Base-by-base conservation (phyloP, 92 coral and sea anemone genomes). In the Ricordea florida region DNA sequence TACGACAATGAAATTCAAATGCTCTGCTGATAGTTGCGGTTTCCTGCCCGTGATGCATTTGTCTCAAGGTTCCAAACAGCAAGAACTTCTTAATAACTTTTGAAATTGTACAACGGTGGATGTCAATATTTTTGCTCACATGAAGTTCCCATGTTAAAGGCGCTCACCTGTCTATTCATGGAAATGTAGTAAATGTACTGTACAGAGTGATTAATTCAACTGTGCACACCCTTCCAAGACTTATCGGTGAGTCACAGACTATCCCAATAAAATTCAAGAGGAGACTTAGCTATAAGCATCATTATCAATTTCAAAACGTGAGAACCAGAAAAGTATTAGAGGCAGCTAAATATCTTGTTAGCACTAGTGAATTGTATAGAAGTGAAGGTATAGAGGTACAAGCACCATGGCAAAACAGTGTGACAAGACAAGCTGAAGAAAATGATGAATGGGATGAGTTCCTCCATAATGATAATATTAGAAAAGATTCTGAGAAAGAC, bases 141-240 rank as follows among this genome's bases (percentile, higher is more conserved):
- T 64, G 34, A 24, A 63, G 70, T 46, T 43, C 38, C n/a, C 72
- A 40, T 14, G 41, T 33, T 14, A 44, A 41, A 3, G 53, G 47
- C 41, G 18, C n/a, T 26, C 89, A 84, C 35, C 38, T 84, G 20
- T 37, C 31, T 22, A 75, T 83, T 35, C 85, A 76, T 75, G 89
- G 89, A 6, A 83, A 77, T 48, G 60, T 83, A 2, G 89, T 84
- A 0, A 84, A 78, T 69, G 74, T 84, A n/a, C 90, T 85, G 24
- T n/a, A n/a, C n/a, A 26, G 56, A 59, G 75, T 77, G 48, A 80
- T 84, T 20, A 78, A 61, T 62, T 77, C 87, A 78, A 84, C 85
- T 45, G 90, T 84, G n/a, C 42, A 60, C 37, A 5, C 22, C 14
- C 70, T 84, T 5, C 90, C 90, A 7, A 53, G 90, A 33, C 61